Base-by-base conservation (phyloP, 2,797 vertebrate genomes). In the Alfaro cultratus region DNA sequence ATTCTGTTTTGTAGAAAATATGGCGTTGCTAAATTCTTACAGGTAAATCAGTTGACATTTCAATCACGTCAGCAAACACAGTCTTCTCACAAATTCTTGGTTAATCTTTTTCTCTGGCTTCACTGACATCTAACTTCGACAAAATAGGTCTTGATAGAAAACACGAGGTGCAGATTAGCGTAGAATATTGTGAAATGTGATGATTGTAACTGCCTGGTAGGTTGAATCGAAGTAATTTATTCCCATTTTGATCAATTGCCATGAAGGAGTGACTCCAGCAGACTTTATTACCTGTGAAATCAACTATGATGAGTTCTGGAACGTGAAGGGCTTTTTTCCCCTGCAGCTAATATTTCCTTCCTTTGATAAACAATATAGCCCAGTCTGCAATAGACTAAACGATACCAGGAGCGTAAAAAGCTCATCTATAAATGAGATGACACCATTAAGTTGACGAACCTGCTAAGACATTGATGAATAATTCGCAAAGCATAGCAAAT, bases 281-380 rank as follows among this genome's bases (percentile, higher is more conserved):
- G 84, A 88, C 89, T 88, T 92, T 91, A 93, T 94, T 92, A 92
- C 89, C 89, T 88, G 87, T 91, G 87, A 93, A 93, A 93, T 91
- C 79, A 93, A 87, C 86, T 88, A 87, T 85, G 89, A 92, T 94
- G 92, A 88, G 88, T 88, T 90, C 79, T 86, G 83, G 78, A 87
- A 86, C 88, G 83, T 85, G 85, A 84, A 86, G 78, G 60, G 77
- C 57, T 83, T 84, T 85, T 84, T 84, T 85, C 67, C 29, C 49
- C 49, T 9, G 15, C 0, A 16, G 46, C 73, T 87, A 83, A 91
- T 90, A 88, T 87, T 85, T 79, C 83, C 78, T 81, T 47, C n/a
- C 82, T 88, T 88, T 93, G 83, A 92, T 90, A 83, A 90, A 86
- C 85, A 89, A 81, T 67, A 64, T 68, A 46, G 51, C 77, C 76